phyloP scores from a whole-genome alignment of 2,797 vertebrate species.

The Phataginus tricuspis region DNA sequence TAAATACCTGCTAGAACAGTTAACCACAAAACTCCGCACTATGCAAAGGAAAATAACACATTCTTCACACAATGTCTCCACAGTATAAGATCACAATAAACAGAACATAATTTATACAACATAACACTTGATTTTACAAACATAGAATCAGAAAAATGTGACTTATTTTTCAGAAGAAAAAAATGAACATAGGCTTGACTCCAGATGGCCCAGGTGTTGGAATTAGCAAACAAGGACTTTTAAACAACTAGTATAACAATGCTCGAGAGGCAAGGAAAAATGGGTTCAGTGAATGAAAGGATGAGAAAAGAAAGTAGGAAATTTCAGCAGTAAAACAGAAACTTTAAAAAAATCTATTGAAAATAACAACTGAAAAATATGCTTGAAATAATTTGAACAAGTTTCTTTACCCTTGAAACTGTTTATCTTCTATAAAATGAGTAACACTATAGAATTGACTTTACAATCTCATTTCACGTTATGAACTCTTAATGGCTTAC shows the following conservation, averaged over 20 bases:
- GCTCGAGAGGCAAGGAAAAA: not conserved
- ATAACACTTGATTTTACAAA: not conserved
- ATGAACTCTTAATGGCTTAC: not conserved
- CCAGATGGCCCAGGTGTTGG: not conserved
- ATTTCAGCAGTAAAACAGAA: not conserved
- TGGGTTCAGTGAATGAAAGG: not conserved
- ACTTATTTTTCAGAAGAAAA: constrained; percentile 16
- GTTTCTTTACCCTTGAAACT: not conserved
- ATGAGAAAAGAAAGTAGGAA: not conserved
- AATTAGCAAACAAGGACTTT: not conserved
- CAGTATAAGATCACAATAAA: not conserved
- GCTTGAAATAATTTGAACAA: not conserved
- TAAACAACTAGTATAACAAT: not conserved
- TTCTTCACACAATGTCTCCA: not conserved
- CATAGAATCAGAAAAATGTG: not conserved
- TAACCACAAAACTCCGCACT: not conserved
- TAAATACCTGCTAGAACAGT: not conserved
- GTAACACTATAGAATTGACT: not conserved
- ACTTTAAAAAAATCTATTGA: not conserved
- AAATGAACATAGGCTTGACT: not conserved
- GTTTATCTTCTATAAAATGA: not conserved
- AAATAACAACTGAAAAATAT: not conserved
- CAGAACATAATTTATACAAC: not conserved
- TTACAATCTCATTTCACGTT: not conserved
- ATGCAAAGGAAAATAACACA: not conserved